Evolutionary conservation across 2,113 vertebrate genomes (phyloP).

Genomic region (Cyanistes caeruleus): DNA sequence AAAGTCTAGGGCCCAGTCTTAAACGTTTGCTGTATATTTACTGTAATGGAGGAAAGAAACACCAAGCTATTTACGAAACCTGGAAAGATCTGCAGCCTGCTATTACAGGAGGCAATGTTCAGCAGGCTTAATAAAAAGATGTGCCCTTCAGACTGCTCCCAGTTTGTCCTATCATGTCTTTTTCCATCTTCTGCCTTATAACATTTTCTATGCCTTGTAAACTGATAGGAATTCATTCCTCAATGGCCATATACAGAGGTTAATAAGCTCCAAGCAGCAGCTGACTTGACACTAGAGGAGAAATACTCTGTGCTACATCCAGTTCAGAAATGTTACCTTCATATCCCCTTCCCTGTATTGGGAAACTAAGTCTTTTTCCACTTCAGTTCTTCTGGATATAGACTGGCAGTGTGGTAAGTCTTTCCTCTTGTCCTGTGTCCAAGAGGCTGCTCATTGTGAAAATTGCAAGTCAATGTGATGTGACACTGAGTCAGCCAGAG

Average conservation of each 20-base stretch:
- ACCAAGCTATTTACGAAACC: neutral
- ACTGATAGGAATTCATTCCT: slow-evolving; percentile 49
- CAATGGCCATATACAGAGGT: slow-evolving; percentile 40
- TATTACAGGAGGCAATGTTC: neutral
- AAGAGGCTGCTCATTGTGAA: neutral
- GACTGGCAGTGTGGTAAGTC: neutral
- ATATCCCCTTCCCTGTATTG: slow-evolving; percentile 27
- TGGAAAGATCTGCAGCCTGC: neutral
- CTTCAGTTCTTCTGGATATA: neutral
- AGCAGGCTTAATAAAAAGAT: neutral
- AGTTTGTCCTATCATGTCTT: slow-evolving; percentile 53
- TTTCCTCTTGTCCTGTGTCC: neutral
- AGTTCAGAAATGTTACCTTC: slow-evolving; percentile 43
- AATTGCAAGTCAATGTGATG: neutral
- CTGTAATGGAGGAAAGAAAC: neutral
- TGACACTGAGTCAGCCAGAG: slow-evolving; percentile 30
- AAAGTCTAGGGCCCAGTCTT: neutral
- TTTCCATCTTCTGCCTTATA: slow-evolving; percentile 45
- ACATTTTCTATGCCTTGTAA: slow-evolving; percentile 48
- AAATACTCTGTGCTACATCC: neutral
- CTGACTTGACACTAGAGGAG: slow-evolving; percentile 49
- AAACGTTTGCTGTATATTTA: neutral
- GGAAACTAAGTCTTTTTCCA: slow-evolving; percentile 5
- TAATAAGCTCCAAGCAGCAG: slow-evolving; percentile 53
- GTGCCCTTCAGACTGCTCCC: slow-evolving; percentile 40